Evolutionary conservation across 2,797 vertebrate genomes (phyloP), one percentile per base, ranked within the genome.

Genomic region (Alca torda): DNA sequence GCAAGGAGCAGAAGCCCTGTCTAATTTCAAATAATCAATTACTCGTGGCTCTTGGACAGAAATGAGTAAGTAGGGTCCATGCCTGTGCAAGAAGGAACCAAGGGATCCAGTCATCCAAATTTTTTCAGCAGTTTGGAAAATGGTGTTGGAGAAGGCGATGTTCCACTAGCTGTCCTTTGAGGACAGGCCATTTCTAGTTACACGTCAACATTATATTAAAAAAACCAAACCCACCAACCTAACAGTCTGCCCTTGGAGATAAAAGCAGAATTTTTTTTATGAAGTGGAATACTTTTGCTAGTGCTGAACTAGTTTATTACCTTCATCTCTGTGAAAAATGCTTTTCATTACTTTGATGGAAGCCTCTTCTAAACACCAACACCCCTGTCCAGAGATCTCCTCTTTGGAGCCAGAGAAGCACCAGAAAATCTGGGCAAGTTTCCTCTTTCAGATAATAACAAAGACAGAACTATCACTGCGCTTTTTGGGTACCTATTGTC

Each of bases 71-170:
- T 3, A 39, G n/a, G 12, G 10, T 11, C 35, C 18, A 14, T 16
- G 11, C 16, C n/a, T 53, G 21, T 9, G 18, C 41, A 51, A 80
- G 30, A 64, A 80, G 39, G 23, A 45, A 45, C 9, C 17, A 60
- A 35, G 31, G 43, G 63, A 85, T 37, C 26, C 37, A 70, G 14
- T 26, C 23, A 57, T 9, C 39, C 46, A 25, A 6, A 56, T 23
- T 57, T 74, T 60, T 69, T 77, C 8, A 64, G 26, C 41, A 56
- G 20, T 17, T 8, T n/a, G 23, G 30, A 84, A 70, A 60, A 16
- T 0, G 1, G 8, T 7, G 2, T 0, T 19, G 30, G 18, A 79
- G 41, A n/a, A 68, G 33, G 28, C 7, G 35, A 86, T 6, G 7
- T 53, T 74, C 50, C 84, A 4, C 63, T 20, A 24, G 14, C 9